Base-by-base conservation (phyloP, 2,113 vertebrate genomes). In the Colinus virginianus region DNA sequence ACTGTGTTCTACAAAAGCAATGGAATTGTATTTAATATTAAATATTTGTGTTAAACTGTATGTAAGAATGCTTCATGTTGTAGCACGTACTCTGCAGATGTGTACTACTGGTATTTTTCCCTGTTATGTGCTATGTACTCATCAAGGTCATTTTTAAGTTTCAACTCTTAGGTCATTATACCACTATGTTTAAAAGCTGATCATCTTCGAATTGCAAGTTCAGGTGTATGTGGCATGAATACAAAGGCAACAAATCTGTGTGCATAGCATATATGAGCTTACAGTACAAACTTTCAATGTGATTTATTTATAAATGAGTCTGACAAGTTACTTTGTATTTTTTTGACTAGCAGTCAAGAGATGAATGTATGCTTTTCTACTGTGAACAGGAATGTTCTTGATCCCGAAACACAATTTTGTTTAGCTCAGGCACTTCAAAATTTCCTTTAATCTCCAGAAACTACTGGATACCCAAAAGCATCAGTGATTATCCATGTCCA, bases 361-460 rank as follows among this genome's bases (percentile, higher is more conserved):
- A 66, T 79, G 38, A 48, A 72, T 21, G 13, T 56, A 32, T 82
- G 17, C 5, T 75, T 90, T 80, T 89, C 45, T 64, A 8, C 26
- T 88, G 17, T 77, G 68, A 14, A n/a, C 23, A 42, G 23, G 55
- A 19, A 58, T 71, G 43, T 17, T 95, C 40, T 61, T 93, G n/a
- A 78, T 21, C 26, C 30, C 75, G 43, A 91, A 94, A 83, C 48
- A 34, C 32, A 51, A 25, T n/a, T 17, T 77, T 85, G 38, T 74
- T 90, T 80, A 88, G 30, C 23, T 78, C 53, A 26, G 72, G 10
- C n/a, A 43, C 58, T 81, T 83, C 56, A 79, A 78, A 51, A 70
- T 67, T 68, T 64, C 45, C 71, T 93, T 93, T 94, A 78, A 85
- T 90, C 84, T 95, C 61, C 45, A 76, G 51, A 66, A 80, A 69